Conservation (phyloP, 2,888 invertebrate genomes). For the Mesoligia furuncula region DNA sequence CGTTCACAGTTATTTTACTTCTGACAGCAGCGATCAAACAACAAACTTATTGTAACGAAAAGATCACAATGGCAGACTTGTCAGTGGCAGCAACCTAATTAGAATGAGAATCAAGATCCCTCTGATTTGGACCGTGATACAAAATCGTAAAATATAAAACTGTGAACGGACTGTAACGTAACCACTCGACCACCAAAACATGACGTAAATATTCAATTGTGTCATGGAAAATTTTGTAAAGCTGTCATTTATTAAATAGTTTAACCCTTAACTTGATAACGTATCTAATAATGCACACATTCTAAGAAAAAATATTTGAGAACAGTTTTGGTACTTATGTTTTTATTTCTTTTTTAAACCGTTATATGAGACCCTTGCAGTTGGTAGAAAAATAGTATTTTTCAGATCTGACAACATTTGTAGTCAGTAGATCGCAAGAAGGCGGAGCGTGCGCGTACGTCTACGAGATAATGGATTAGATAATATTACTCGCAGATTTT, state of each 20-base stretch:
- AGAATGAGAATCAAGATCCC: background rate
- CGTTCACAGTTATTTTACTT: background rate
- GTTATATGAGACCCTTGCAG: too few species aligned
- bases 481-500: background rate
- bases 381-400: too few species aligned
- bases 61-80: background rate
- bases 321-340: too few species aligned
- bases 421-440: too few species aligned
- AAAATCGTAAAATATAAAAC: background rate
- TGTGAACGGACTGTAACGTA: background rate
- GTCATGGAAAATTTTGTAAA: background rate
- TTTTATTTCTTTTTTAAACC: too few species aligned
- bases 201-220: background rate
- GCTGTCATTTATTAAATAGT: background rate
- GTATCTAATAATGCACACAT: too few species aligned
- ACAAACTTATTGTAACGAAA: background rate
- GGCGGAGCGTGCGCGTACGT: too few species aligned
- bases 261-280: too few species aligned
- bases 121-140: background rate
- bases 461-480: background rate
- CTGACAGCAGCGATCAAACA: background rate
- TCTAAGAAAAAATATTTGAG: too few species aligned
- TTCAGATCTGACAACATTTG: too few species aligned
- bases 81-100: background rate
- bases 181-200: background rate